Evolutionary conservation across 2,888 invertebrate species (phyloP), one percentile per base, ranked within the genome.

Genomic region (Chelonus formosanus): DNA sequence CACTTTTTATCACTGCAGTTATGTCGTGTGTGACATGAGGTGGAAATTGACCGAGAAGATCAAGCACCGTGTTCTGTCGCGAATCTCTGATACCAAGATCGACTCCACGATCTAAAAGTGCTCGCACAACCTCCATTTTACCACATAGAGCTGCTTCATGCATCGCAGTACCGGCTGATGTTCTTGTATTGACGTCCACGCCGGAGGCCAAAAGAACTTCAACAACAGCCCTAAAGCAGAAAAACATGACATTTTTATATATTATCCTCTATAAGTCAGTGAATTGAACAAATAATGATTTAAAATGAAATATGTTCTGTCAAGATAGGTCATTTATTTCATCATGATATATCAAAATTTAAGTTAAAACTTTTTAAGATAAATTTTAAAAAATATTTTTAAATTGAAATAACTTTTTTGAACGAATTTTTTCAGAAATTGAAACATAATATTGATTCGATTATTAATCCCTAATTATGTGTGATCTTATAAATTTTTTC

Each of bases 71-170:
- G 81, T 92, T 91, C 66, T 92, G 91, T 71, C 91, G 89, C 5
- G 89, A 88, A 81, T 98, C 95, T 34, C 90, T 89, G 53, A 94
- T 91, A 69, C 89, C 89, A 50, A 95, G 86, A 82, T 96, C 93
- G 31, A 94, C 93, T 1, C 95, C 95, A 74, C 90, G 89, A 70
- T 92, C 91, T 10, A 97, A 86, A 44, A 97, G 87, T 0, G 93
- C 89, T 62, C 92, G 88, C 32, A 95, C 96, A 20, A 96, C 95
- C 67, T 94, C 92, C 73, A 93, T 91, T 84, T 96, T 96, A 20
- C 96, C 96, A 83, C 92, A 96, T 34, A 95, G 88, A 0, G 96
- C 96, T 0, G 97, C 97, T 82, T 97, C 96, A 86, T 97, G 97
- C 69, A 98, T 87, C 0, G 97, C 94, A 4, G 95, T 95, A 0